phyloP scores from a whole-genome alignment of 53 echinoderm and acorn worm species.

The Actinopyga echinites region DNA sequence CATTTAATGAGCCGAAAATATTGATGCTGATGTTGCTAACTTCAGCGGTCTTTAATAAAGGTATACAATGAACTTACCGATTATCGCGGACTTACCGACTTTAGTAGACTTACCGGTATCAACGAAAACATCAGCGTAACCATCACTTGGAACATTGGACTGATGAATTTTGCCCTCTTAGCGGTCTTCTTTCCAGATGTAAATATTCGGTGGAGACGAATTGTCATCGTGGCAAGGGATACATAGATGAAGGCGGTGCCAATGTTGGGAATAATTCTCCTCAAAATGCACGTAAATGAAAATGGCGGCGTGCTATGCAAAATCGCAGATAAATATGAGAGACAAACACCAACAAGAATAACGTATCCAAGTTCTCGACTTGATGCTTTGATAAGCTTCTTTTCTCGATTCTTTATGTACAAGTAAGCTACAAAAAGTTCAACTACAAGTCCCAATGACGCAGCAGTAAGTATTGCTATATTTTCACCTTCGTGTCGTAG shows the following conservation, averaged over 20 bases:
- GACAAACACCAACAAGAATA: slow-evolving; percentile 72
- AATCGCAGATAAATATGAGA: slow-evolving; percentile 43
- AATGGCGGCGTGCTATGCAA: background rate
- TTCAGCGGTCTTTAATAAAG: too few relatives aligned
- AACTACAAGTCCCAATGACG: slow-evolving; percentile 42
- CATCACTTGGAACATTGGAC: slow-evolving; percentile 72
- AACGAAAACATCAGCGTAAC: slow-evolving; percentile 56
- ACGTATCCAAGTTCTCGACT: slow-evolving; percentile 84
- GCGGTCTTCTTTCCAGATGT: slow-evolving; percentile 68
- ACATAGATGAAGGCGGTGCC: slow-evolving; percentile 76
- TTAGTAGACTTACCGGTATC: slow-evolving; percentile 55
- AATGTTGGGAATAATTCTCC: slow-evolving; percentile 64
- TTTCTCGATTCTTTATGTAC: slow-evolving; percentile 70
- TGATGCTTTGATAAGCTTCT: slow-evolving; percentile 79
- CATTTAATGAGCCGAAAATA: too few relatives aligned
- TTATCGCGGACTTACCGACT: too few relatives aligned
- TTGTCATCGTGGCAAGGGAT: slow-evolving; percentile 76
- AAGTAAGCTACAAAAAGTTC: slow-evolving; percentile 49
- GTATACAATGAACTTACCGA: too few relatives aligned
- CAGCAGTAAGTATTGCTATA: slow-evolving; percentile 48
- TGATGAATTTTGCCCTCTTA: slow-evolving; percentile 74
- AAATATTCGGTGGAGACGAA: slow-evolving; percentile 83
- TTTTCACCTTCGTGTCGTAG: slow-evolving; percentile 51
- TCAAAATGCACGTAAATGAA: background rate
- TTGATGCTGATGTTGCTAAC: too few relatives aligned